Conservation (phyloP, 2,888 invertebrate species). For the Dysmachus trigonus region DNA sequence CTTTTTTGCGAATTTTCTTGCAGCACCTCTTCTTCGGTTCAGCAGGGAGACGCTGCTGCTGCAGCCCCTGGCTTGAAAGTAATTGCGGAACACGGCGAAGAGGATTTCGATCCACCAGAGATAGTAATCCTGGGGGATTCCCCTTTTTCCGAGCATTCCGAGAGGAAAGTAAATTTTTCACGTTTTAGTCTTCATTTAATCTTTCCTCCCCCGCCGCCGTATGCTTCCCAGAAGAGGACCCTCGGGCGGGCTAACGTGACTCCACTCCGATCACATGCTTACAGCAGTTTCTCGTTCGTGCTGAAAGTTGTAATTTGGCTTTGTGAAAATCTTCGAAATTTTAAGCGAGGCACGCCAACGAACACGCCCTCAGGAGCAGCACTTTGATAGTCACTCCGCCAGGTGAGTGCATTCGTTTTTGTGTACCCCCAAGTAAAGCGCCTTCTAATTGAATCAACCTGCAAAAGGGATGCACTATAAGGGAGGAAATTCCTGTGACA, state of each 20-base stretch:
- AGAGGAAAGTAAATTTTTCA: neutral
- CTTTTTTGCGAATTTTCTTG: neutral
- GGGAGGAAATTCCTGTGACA: neutral
- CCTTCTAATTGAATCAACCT: neutral
- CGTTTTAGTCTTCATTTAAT: conserved; percentile 21
- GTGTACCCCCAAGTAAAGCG: neutral
- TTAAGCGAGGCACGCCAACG: neutral
- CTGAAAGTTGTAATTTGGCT: neutral
- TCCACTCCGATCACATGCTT: neutral
- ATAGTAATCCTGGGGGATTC: neutral
- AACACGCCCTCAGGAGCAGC: neutral
- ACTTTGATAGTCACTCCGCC: neutral
- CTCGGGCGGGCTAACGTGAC: neutral
- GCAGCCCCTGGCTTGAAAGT: conserved; percentile 19
- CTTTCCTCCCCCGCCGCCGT: neutral
- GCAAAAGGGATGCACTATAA: neutral
- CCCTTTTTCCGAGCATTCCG: neutral
- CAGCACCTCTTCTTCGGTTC: neutral
- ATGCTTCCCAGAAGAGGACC: too few species aligned
- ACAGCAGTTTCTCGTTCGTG: neutral
- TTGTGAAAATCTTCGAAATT: neutral
- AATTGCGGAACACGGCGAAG: conserved; percentile 24
- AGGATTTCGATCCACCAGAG: neutral
- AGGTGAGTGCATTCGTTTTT: neutral
- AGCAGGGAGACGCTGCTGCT: neutral